A percentile compares a stretch with the other conserved stretches of the same genome.
These are phyloP conservation scores for Porites rus DNA, from an alignment of 92 coral and sea anemone genomes.

Conservation along the genomic window DNA sequence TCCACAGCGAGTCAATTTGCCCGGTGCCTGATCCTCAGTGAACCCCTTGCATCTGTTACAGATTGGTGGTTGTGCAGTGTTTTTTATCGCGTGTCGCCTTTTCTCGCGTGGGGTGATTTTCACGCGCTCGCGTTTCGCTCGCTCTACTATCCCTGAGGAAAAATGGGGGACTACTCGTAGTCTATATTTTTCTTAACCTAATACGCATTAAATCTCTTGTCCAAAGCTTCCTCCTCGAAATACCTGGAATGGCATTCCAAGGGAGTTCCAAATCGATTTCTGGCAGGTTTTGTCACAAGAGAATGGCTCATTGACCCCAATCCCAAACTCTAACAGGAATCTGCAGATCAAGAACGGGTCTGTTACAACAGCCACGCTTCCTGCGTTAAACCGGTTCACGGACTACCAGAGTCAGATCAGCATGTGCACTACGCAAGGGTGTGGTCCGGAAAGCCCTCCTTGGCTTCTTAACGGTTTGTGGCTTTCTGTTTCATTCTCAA, in stretches of 20 bases:
- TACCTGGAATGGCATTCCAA: constrained; percentile 48
- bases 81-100: too few relatives aligned
- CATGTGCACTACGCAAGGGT: constrained; percentile 31
- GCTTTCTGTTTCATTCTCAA: too few relatives aligned
- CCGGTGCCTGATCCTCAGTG: too few relatives aligned
- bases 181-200: too few relatives aligned
- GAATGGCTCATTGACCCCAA: constrained; percentile 5
- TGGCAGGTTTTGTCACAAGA: background rate
- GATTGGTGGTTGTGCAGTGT: too few relatives aligned
- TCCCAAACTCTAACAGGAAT: constrained; percentile 1
- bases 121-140: too few relatives aligned
- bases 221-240: constrained; percentile 22
- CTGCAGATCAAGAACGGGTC: constrained; percentile 2
- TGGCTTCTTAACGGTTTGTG: constrained; percentile 3
- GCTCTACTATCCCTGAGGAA: too few relatives aligned
- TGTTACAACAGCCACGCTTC: constrained; percentile 11
- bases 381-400: constrained; percentile 4
- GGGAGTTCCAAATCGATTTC: constrained; percentile 4
- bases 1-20: too few relatives aligned
- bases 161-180: too few relatives aligned
- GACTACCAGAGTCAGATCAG: constrained; percentile 25
- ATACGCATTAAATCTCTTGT: background rate
- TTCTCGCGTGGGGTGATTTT: too few relatives aligned
- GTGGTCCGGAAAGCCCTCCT: constrained; percentile 42
- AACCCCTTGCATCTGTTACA: too few relatives aligned